These are phyloP conservation scores for Muntiacus reevesi DNA, from an alignment of 2,113 vertebrate genomes.

Conservation along the genomic window DNA sequence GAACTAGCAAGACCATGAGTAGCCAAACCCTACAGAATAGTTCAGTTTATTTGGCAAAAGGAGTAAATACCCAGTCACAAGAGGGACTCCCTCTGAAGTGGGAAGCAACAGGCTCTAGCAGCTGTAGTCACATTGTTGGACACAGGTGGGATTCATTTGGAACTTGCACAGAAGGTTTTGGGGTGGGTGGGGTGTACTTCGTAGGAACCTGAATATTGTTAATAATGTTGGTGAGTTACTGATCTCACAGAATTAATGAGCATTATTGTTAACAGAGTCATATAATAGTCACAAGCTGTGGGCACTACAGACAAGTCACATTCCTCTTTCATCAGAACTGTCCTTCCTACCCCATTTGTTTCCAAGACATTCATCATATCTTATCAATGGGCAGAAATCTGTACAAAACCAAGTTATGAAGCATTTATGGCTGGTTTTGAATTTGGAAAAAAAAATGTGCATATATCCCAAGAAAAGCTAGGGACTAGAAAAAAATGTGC, in stretches of 20 bases:
- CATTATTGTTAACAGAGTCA: not conserved
- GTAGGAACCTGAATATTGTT: not conserved
- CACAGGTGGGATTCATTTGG: not conserved
- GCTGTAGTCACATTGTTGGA: not conserved
- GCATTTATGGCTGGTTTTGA: constrained; percentile 30
- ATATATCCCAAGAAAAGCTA: constrained; percentile 4
- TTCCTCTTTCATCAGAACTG: not conserved
- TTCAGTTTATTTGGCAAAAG: not conserved
- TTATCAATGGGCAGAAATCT: not conserved
- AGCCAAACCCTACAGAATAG: not conserved
- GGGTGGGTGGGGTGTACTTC: not conserved
- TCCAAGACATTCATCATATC: not conserved
- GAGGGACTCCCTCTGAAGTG: not conserved
- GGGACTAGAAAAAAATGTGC: not conserved
- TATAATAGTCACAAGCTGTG: not conserved
- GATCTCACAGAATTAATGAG: not conserved
- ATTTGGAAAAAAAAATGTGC: constrained; percentile 22
- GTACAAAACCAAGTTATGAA: constrained; percentile 20
- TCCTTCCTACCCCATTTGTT: not conserved
- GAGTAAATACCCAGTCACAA: not conserved
- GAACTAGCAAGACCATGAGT: not conserved
- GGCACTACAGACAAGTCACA: not conserved
- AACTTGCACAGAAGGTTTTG: not conserved
- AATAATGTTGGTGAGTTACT: not conserved
- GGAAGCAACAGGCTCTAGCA: not conserved